Evolutionary conservation across 2,888 invertebrate species (phyloP).

Genomic region (Heteromyza rotundicornis): DNA sequence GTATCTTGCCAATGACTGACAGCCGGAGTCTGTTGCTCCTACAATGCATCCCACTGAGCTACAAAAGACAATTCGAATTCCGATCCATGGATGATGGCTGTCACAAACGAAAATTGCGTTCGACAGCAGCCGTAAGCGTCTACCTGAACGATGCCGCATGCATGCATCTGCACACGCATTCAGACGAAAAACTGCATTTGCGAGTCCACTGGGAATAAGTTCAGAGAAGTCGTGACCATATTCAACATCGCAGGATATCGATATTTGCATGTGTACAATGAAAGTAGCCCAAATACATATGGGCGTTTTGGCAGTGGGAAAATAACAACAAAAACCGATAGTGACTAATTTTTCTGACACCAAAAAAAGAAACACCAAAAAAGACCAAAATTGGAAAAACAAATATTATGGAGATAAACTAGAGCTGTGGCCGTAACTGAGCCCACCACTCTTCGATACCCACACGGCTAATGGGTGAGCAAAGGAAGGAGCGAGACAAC

Average conservation of each 20-base stretch:
- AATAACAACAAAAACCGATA: conserved; percentile 38
- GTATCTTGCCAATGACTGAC: conserved; percentile 42
- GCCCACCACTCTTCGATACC: too few species aligned
- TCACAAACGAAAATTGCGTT: conserved; percentile 49
- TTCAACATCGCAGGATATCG: conserved; percentile 28
- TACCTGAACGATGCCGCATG: conserved; percentile 10
- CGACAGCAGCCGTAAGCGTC: conserved; percentile 38
- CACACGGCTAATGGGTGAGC: too few species aligned
- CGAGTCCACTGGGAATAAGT: conserved; percentile 18
- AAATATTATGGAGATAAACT: not conserved
- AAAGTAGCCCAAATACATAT: conserved; percentile 10
- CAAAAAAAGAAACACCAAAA: conserved; percentile 10
- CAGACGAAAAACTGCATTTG: not conserved
- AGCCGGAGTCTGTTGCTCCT: conserved; percentile 37
- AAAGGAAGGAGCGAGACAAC: not conserved
- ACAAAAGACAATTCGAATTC: conserved; percentile 44
- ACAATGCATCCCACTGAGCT: conserved; percentile 8
- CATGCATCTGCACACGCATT: not conserved
- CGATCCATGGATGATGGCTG: conserved; percentile 39
- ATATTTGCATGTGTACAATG: not conserved
- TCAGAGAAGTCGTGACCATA: conserved; percentile 47
- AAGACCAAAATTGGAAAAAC: not conserved
- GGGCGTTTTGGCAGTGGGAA: conserved; percentile 30
- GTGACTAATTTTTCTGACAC: conserved; percentile 42
- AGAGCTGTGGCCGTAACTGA: not conserved